Conservation (phyloP, 1,140 invertebrate genomes). For the Atta texana region DNA sequence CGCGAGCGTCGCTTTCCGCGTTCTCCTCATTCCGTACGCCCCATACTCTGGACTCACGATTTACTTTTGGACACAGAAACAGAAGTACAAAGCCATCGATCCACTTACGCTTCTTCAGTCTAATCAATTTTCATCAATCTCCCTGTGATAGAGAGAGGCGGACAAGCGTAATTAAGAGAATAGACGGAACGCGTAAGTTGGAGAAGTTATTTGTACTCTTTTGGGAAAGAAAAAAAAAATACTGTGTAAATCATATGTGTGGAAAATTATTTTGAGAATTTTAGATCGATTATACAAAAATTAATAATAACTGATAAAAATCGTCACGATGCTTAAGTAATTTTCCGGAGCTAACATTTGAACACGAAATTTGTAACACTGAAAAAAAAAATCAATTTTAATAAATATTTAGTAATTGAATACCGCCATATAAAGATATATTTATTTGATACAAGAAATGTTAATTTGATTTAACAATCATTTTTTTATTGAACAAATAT, state of each 20-base stretch:
- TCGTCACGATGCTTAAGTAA: not conserved
- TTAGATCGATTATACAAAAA: not conserved
- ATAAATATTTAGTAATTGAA: too few relatives aligned
- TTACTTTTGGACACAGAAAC: not conserved
- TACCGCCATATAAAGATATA: too few relatives aligned
- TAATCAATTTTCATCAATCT: not conserved
- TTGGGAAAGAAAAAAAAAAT: not conserved
- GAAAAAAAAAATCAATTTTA: too few relatives aligned
- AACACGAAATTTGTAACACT: too few relatives aligned
- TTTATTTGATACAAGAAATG: too few relatives aligned
- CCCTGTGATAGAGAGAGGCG: not conserved
- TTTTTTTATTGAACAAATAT: too few relatives aligned
- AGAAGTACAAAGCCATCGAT: not conserved
- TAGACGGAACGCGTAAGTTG: not conserved
- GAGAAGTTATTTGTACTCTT: slow-evolving; percentile 2
- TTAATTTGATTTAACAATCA: too few relatives aligned
- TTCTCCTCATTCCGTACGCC: slow-evolving; percentile 36
- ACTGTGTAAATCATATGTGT: not conserved
- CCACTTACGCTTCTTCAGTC: not conserved
- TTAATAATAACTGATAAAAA: not conserved
- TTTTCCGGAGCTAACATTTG: not conserved
- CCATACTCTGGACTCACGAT: not conserved
- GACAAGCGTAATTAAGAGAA: not conserved
- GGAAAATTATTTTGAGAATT: not conserved
- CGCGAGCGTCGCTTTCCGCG: slow-evolving; percentile 60